A percentile compares a stretch with the other conserved stretches of the same genome.
Evolutionary conservation across 2,797 vertebrate species (phyloP).

Genomic region (Oreochromis grahami): DNA sequence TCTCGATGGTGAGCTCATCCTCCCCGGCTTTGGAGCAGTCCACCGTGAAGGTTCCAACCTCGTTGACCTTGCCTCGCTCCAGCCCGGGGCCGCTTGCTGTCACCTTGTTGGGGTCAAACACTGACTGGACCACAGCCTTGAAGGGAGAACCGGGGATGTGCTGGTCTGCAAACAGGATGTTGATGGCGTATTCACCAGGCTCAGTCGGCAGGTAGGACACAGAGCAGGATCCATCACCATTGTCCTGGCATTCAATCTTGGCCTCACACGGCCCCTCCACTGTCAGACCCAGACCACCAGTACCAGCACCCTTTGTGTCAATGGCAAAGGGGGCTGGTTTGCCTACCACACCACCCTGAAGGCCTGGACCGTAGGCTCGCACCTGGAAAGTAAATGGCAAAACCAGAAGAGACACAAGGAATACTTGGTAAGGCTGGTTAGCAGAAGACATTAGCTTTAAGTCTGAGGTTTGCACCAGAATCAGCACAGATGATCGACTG

Average conservation of each 20-base stretch:
- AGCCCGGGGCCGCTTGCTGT: slow-evolving; percentile 87
- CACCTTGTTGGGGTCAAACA: slow-evolving; percentile 88
- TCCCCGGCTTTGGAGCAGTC: slow-evolving; percentile 92
- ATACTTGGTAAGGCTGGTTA: neutral
- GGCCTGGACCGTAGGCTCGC: slow-evolving; percentile 86
- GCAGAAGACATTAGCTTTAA: neutral
- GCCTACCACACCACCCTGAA: slow-evolving; percentile 86
- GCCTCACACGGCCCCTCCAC: slow-evolving; percentile 95
- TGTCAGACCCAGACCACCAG: slow-evolving; percentile 89
- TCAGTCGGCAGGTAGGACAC: slow-evolving; percentile 93
- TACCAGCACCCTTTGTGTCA: slow-evolving; percentile 91
- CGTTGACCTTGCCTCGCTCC: slow-evolving; percentile 82
- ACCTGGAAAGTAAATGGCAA: slow-evolving; percentile 68
- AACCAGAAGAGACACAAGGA: neutral
- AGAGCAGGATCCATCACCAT: slow-evolving; percentile 90
- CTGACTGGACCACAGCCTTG: slow-evolving; percentile 80
- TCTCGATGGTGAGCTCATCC: slow-evolving; percentile 92
- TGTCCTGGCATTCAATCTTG: slow-evolving; percentile 96
- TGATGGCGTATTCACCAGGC: slow-evolving; percentile 90
- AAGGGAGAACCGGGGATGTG: slow-evolving; percentile 93
- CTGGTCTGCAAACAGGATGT: slow-evolving; percentile 89
- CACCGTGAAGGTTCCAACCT: slow-evolving; percentile 84
- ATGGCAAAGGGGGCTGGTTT: slow-evolving; percentile 87
- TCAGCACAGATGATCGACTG: neutral
- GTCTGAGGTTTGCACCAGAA: neutral